phyloP scores from a whole-genome alignment of 1,140 invertebrate species.

The Drosophila subobscura region DNA sequence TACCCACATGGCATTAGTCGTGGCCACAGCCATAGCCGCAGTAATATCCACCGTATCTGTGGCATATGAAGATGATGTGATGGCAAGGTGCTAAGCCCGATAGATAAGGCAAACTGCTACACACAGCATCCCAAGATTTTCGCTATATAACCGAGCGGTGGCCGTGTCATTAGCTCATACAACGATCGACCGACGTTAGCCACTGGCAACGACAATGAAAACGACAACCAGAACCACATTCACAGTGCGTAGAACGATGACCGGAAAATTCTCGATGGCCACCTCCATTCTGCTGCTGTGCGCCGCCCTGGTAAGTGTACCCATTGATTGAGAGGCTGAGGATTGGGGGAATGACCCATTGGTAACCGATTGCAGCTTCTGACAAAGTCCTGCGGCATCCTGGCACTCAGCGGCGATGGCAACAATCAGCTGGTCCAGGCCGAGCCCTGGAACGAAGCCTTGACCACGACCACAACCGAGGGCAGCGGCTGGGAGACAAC shows the following conservation, averaged over 20 bases:
- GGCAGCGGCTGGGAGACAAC: conserved; percentile 58
- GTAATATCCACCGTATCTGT: too few species aligned
- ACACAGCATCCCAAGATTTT: conserved; percentile 44
- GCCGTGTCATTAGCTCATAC: conserved; percentile 59
- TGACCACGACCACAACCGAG: conserved; percentile 45
- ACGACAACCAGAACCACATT: conserved; percentile 30
- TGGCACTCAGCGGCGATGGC: conserved; percentile 59
- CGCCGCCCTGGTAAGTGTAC: conserved; percentile 56
- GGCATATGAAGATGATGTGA: too few species aligned
- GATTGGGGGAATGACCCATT: conserved; percentile 31
- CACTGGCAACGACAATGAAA: conserved; percentile 71
- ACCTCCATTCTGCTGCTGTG: conserved; percentile 56
- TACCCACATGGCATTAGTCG: too few species aligned
- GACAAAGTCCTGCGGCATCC: conserved; percentile 62
- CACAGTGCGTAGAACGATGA: conserved; percentile 36
- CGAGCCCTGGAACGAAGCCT: conserved; percentile 42
- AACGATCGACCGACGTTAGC: conserved; percentile 80
- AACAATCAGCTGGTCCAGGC: conserved; percentile 30
- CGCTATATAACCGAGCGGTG: conserved; percentile 57
- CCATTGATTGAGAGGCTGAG: neutral
- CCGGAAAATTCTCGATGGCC: conserved; percentile 37
- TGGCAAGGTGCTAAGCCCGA: conserved; percentile 45
- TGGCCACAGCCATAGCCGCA: neutral
- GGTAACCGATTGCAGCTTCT: conserved; percentile 55
- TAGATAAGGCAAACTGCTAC: conserved; percentile 55